Percentiles rank a stretch among this genome's conserved stretches.
Conservation (phyloP, 2,888 invertebrate species). For the Nemapogon koenigi region DNA sequence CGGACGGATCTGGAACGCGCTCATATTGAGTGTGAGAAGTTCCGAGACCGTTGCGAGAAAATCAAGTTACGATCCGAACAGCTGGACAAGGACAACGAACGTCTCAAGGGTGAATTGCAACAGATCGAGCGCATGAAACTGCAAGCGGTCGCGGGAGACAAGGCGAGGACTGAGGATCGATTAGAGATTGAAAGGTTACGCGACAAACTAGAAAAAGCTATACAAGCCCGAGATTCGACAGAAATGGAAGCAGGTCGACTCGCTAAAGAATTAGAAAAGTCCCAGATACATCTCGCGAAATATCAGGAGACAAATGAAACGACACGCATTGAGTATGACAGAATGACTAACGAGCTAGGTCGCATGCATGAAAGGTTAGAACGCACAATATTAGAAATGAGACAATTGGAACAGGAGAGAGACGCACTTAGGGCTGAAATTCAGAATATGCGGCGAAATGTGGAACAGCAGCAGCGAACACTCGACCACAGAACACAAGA, state of each 20-base stretch:
- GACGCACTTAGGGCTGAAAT: constrained; percentile 75
- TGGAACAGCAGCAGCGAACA: constrained; percentile 70
- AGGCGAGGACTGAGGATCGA: constrained; percentile 70
- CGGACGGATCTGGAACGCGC: constrained; percentile 81
- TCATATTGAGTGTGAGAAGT: constrained; percentile 88
- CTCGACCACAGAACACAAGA: constrained; percentile 75
- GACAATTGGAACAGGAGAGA: constrained; percentile 75
- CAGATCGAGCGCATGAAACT: constrained; percentile 80
- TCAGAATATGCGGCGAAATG: constrained; percentile 67
- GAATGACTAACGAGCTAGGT: constrained; percentile 81
- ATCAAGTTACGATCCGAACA: constrained; percentile 75
- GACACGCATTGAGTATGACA: constrained; percentile 83
- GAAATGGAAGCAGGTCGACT: constrained; percentile 85
- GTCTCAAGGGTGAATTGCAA: constrained; percentile 53
- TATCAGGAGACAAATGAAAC: constrained; percentile 84
- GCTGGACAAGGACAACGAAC: constrained; percentile 67
- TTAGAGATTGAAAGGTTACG: constrained; percentile 84
- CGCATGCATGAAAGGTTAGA: constrained; percentile 83
- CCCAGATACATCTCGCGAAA: constrained; percentile 82
- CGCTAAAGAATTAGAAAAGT: constrained; percentile 86
- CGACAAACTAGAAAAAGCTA: constrained; percentile 86
- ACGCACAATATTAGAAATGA: constrained; percentile 72
- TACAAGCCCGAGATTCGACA: constrained; percentile 81
- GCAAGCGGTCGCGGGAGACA: constrained; percentile 70
- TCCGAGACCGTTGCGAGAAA: constrained; percentile 86